Percentiles rank a stretch among this genome's conserved stretches.
phyloP scores from a whole-genome alignment of 1,140 invertebrate genomes.

The Heterodera schachtii region DNA sequence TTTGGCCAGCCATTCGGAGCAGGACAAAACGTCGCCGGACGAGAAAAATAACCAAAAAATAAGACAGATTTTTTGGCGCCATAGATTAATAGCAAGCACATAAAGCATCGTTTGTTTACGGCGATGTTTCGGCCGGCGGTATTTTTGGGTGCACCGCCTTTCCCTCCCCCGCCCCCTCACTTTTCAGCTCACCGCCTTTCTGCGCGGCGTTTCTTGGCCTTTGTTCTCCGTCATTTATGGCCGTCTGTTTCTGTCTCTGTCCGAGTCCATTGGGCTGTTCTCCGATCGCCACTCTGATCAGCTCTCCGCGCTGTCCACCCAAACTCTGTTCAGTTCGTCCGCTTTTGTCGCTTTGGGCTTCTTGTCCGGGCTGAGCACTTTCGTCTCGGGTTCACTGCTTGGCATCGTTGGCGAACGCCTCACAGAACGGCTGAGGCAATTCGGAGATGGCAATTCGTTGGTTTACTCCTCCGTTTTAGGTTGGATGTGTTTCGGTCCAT shows the following conservation, averaged over 20 bases:
- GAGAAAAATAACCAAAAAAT: too few species aligned
- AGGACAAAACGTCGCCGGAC: too few species aligned
- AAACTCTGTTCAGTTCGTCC: constrained; percentile 30
- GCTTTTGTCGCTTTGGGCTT: constrained; percentile 48
- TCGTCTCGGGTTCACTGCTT: constrained; percentile 51
- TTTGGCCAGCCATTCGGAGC: not conserved
- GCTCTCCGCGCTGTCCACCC: not conserved
- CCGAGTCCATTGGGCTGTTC: constrained; percentile 33
- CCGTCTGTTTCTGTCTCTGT: constrained; percentile 50
- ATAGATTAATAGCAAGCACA: too few species aligned
- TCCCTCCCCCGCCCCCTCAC: not conserved
- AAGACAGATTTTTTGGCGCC: too few species aligned
- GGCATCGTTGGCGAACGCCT: constrained; percentile 55
- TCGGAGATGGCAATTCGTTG: not conserved
- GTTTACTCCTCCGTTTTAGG: constrained; percentile 1
- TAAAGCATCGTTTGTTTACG: not conserved
- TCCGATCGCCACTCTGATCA: constrained; percentile 3
- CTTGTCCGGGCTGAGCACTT: constrained; percentile 41
- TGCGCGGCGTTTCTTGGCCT: constrained; percentile 60
- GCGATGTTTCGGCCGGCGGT: too few species aligned
- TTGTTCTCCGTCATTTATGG: constrained; percentile 62
- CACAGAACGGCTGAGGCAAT: constrained; percentile 29
- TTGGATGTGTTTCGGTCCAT: constrained; percentile 34
- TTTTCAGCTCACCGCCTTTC: constrained; percentile 45
- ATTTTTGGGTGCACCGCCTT: not conserved